These are phyloP conservation scores for Pararge aegeria DNA, from an alignment of 1,140 invertebrate genomes.

Conservation along the genomic window DNA sequence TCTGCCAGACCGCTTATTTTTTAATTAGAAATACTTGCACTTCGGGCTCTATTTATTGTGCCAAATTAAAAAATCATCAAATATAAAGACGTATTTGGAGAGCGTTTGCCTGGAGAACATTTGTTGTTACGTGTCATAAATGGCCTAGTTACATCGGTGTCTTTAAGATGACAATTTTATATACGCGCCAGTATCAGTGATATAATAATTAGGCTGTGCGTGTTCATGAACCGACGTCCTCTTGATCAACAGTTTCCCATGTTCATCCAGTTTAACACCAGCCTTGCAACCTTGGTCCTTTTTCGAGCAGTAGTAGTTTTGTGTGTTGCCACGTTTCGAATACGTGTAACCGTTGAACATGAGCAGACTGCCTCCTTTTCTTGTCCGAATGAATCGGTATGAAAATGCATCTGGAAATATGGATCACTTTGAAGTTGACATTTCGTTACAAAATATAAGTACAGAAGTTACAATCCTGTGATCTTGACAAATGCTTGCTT, in stretches of 20 bases:
- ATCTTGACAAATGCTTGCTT: no score
- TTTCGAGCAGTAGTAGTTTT: conserved; percentile 40
- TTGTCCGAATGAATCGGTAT: conserved; percentile 1
- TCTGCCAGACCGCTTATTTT: no score
- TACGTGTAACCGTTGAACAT: conserved; percentile 44
- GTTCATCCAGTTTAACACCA: conserved; percentile 27
- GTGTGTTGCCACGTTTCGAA: conserved; percentile 24
- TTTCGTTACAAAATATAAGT: no score
- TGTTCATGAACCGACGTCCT: conserved; percentile 5
- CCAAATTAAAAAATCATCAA: no score
- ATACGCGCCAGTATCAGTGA: conserved; percentile 5
- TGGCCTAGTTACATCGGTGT: no score
- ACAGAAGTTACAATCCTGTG: no score
- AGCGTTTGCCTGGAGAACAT: no score
- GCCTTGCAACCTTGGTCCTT: conserved; percentile 33
- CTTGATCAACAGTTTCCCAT: conserved; percentile 21
- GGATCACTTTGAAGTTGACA: not conserved
- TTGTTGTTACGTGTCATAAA: no score
- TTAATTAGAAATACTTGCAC: no score
- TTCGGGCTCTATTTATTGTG: no score
- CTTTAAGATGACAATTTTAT: conserved; percentile 21
- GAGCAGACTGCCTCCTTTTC: conserved; percentile 26
- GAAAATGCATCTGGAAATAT: not conserved
- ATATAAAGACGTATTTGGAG: no score
- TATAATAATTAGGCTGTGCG: conserved; percentile 12